phyloP scores from a whole-genome alignment of 2,888 invertebrate species.

The Acanthoscelides obtectus region DNA sequence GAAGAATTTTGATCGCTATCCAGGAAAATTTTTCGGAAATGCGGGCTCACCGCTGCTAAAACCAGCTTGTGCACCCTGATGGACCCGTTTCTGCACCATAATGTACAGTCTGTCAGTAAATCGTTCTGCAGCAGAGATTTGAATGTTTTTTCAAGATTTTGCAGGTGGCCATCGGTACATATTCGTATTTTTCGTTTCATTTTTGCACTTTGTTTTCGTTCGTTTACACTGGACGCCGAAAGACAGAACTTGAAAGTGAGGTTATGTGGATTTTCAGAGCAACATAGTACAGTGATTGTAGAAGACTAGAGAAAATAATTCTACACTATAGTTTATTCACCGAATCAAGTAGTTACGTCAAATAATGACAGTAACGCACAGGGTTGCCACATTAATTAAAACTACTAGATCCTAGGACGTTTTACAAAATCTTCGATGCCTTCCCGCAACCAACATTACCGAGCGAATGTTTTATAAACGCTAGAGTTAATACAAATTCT shows the following conservation, averaged over 20 bases:
- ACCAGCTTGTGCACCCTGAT: constrained; percentile 68
- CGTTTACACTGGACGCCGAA: background rate
- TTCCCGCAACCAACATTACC: no score
- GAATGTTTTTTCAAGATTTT: constrained; percentile 47
- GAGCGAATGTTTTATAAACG: no score
- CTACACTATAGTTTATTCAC: no score
- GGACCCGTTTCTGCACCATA: constrained; percentile 67
- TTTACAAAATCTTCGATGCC: no score
- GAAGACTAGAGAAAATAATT: background rate
- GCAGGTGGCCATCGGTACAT: background rate
- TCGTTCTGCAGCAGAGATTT: constrained; percentile 65
- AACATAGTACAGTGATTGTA: background rate
- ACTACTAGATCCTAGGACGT: no score
- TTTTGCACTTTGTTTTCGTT: background rate
- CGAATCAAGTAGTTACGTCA: no score
- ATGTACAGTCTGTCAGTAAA: constrained; percentile 64
- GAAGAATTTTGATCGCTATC: constrained; percentile 68
- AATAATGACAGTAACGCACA: no score
- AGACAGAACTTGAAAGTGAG: background rate
- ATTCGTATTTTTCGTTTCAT: background rate
- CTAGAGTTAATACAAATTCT: no score
- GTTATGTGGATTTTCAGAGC: background rate
- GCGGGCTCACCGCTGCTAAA: constrained; percentile 70
- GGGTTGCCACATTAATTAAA: no score
- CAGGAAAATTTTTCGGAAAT: constrained; percentile 70